Percentiles rank a stretch among this genome's conserved stretches.
Conservation (phyloP, 2,888 invertebrate species). For the Uropetala carovei region DNA sequence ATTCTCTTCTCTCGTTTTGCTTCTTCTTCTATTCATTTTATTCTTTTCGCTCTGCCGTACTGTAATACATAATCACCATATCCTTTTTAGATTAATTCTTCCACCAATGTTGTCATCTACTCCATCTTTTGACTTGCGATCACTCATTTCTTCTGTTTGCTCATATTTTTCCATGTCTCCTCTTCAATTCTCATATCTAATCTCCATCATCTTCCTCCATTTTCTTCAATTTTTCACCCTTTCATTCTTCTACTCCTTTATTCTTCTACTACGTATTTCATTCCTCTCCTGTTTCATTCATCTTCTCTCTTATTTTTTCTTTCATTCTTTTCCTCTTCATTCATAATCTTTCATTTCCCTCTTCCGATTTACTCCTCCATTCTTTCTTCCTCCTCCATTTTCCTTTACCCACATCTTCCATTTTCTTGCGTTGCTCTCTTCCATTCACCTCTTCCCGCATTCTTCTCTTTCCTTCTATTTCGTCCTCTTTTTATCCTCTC, state of each 20-base stretch:
- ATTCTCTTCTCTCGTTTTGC: neutral
- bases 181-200: neutral
- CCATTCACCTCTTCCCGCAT: too few relatives aligned
- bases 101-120: neutral
- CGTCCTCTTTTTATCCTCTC: too few relatives aligned
- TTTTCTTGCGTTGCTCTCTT: too few relatives aligned
- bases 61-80: neutral
- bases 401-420: too few relatives aligned
- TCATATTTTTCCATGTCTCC: neutral
- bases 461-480: too few relatives aligned
- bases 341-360: too few relatives aligned
- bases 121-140: neutral
- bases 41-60: too few relatives aligned
- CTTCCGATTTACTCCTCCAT: too few relatives aligned
- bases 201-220: neutral
- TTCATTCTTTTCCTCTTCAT: neutral
- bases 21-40: neutral
- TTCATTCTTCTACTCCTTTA: neutral
- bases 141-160: neutral
- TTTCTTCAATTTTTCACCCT: neutral
- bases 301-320: too few relatives aligned
- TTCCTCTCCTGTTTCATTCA: too few relatives aligned
- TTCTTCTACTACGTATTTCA: too few relatives aligned
- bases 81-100: neutral
- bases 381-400: too few relatives aligned